Evolutionary conservation across 2,797 vertebrate species (phyloP).

Genomic region (Distichodus sexfasciatus): DNA sequence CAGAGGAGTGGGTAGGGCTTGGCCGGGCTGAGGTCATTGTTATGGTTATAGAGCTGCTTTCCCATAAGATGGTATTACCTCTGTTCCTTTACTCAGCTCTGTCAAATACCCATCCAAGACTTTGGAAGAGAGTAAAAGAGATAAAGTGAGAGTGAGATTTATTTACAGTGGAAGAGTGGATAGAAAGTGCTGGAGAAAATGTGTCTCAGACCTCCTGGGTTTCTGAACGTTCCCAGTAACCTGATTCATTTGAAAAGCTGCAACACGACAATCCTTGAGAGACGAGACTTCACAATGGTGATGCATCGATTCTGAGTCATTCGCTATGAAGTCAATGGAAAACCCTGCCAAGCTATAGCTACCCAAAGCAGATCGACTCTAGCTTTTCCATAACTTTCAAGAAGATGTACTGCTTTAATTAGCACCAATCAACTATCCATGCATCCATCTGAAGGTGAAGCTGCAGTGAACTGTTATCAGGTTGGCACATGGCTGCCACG

Average conservation of each 20-base stretch:
- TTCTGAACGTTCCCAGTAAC: slow-evolving; percentile 12
- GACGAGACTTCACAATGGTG: slow-evolving; percentile 5
- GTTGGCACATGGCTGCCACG: background rate
- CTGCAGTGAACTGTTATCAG: background rate
- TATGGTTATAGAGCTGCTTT: slow-evolving; percentile 24
- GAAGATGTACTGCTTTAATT: background rate
- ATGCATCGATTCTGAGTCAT: slow-evolving; percentile 6
- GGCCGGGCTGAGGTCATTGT: slow-evolving; percentile 40
- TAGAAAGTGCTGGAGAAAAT: slow-evolving; percentile 11
- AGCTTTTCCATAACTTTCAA: background rate
- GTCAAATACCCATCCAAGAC: slow-evolving; percentile 24
- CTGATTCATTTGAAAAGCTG: slow-evolving; percentile 29
- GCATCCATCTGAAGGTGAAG: background rate
- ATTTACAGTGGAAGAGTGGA: slow-evolving; percentile 13
- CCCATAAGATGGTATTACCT: slow-evolving; percentile 32
- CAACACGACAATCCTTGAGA: slow-evolving; percentile 12
- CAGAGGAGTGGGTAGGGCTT: background rate
- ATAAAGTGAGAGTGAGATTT: slow-evolving; percentile 37
- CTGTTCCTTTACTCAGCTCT: slow-evolving; percentile 4
- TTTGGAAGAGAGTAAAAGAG: slow-evolving; percentile 8
- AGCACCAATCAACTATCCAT: background rate
- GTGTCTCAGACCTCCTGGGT: slow-evolving; percentile 16
- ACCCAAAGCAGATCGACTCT: background rate
- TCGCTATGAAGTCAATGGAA: background rate
- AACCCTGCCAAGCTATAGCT: slow-evolving; percentile 10